Evolutionary conservation across 2,888 invertebrate genomes (phyloP).

Genomic region (Actias luna): DNA sequence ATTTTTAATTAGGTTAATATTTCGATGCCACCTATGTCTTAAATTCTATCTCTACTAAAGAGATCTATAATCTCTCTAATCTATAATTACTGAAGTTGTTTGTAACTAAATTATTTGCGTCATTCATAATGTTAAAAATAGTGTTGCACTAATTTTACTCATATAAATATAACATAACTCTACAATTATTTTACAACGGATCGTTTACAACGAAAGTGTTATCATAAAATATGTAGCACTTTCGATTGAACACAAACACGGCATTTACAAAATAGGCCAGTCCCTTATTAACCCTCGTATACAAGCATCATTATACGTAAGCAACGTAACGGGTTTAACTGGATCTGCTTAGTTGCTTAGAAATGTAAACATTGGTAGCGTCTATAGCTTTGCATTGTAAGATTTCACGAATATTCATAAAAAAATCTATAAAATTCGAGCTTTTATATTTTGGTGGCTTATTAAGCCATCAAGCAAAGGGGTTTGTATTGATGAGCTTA

Average conservation of each 20-base stretch:
- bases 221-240: background rate
- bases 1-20: too few relatives aligned
- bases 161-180: background rate
- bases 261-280: constrained; percentile 32
- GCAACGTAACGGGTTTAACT: constrained; percentile 33
- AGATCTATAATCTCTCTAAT: too few relatives aligned
- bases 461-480: background rate
- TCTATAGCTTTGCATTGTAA: background rate
- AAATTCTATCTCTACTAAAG: too few relatives aligned
- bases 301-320: constrained; percentile 27
- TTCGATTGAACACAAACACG: background rate
- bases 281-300: constrained; percentile 34
- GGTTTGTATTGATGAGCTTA: background rate
- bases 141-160: background rate
- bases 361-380: constrained; percentile 27
- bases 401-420: background rate
- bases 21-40: too few relatives aligned
- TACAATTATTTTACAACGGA: background rate
- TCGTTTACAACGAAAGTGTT: background rate
- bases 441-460: background rate
- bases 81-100: too few relatives aligned
- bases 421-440: background rate
- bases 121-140: background rate
- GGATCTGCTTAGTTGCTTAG: constrained; percentile 40
- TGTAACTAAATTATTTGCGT: too few relatives aligned